Base-by-base conservation (phyloP, 2,888 invertebrate genomes). In the Eupithecia tripunctaria region DNA sequence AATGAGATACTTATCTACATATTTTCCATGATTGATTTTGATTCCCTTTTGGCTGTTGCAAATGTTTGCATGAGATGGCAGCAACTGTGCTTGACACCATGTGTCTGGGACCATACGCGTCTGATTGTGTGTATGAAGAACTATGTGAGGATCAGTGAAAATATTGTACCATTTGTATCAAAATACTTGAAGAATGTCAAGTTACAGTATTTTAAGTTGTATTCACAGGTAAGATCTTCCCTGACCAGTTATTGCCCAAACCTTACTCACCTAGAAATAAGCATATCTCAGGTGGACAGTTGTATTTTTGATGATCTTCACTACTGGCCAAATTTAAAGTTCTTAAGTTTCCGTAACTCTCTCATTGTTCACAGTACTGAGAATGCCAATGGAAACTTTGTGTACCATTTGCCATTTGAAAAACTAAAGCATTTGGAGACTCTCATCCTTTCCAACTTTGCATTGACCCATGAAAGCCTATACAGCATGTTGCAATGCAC, bases 101-200 rank as follows among this genome's bases (percentile, higher is more conserved):
- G 91, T 72, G 92, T 95, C 56, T 95, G 95, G 95, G 94, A 94
- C 79, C 93, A 95, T 82, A 94, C 94, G 69, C 91, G 94, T 62
- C 89, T 95, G 77, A 90, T 94, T 80, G 93, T 95, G 70, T 94
- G 94, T 82, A 95, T 95, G 94, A 95, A 95, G 81, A 95, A 95
- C 82, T 95, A 95, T 88, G 88, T 91, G 73, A 91, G 88, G 79
- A 93, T 95, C 81, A 91, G 91, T 85, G 94, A 95, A 82, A 93
- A 90, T 79, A 93, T 95, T 85, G 93, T 95, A 85, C 95, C 95
- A 82, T 93, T 93, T 85, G 94, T 95, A 73, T 92, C 94, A 75
- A 92, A 91, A 84, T 94, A 94, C 89, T 89, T 95, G 76, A 95
- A 94, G 82, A 90, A 93, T 89, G 94, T 95, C 29, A 95, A 95